Evolutionary conservation across 1,140 invertebrate species (phyloP).

Genomic region (Tetranychus urticae): DNA sequence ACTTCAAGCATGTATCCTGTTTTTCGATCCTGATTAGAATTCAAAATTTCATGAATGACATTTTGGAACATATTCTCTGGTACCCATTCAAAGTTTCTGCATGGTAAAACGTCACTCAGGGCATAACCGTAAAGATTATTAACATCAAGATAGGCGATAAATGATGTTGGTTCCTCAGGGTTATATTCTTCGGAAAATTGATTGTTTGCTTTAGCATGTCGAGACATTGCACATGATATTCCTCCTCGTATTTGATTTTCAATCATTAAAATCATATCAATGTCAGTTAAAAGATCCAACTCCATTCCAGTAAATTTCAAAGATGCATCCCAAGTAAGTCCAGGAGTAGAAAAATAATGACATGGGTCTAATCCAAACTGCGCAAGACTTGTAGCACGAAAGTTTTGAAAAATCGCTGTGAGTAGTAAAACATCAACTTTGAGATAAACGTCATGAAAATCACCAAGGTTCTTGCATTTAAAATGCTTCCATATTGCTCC

Average conservation of each 20-base stretch:
- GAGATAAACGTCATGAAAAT: conserved; percentile 23
- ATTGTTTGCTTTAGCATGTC: background rate
- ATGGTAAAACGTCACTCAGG: background rate
- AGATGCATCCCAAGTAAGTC: conserved; percentile 9
- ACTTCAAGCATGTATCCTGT: background rate
- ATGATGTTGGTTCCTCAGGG: background rate
- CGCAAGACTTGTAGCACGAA: background rate
- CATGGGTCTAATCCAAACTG: conserved; percentile 14
- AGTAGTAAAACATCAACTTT: conserved; percentile 20
- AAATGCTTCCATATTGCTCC: conserved; percentile 14
- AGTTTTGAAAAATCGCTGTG: conserved; percentile 25
- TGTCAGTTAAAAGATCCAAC: conserved; percentile 13
- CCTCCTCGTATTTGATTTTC: conserved; percentile 12
- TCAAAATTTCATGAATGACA: background rate
- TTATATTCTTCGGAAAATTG: background rate
- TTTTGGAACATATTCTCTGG: background rate
- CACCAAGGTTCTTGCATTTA: conserved; percentile 17
- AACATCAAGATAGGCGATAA: background rate
- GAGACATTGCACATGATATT: background rate
- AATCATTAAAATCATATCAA: conserved; percentile 15
- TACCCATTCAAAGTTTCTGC: background rate
- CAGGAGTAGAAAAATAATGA: conserved; percentile 15
- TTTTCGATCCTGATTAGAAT: background rate
- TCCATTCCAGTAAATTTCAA: conserved; percentile 15
- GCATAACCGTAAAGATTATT: background rate